phyloP scores from a whole-genome alignment of 2,888 invertebrate genomes.

The Horisme vitalbata region DNA sequence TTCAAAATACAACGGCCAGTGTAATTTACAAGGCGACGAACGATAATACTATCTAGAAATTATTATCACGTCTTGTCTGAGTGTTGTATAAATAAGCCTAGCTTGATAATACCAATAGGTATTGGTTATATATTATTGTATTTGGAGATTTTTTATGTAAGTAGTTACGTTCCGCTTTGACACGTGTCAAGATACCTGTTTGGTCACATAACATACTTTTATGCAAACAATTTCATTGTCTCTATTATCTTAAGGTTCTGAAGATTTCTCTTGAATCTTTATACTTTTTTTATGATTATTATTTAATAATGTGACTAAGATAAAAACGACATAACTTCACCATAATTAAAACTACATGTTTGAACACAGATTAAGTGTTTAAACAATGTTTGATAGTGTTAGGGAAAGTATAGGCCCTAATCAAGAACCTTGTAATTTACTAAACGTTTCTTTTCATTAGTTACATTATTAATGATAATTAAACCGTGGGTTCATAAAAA shows the following conservation, averaged over 20 bases:
- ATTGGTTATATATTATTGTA: not conserved
- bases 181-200: slow-evolving; percentile 8
- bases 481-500: too few species aligned
- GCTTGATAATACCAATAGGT: slow-evolving; percentile 19
- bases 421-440: slow-evolving; percentile 4
- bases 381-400: not conserved
- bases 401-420: not conserved
- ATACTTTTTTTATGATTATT: too few species aligned
- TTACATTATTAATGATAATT: too few species aligned
- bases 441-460: too few species aligned
- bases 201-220: too few species aligned
- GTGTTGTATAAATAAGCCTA: slow-evolving; percentile 30
- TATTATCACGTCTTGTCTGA: slow-evolving; percentile 29
- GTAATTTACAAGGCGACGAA: slow-evolving; percentile 23
- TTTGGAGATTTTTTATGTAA: not conserved
- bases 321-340: too few species aligned
- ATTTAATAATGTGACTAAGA: too few species aligned
- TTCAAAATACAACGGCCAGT: slow-evolving; percentile 9
- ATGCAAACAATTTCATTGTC: too few species aligned
- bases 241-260: too few species aligned
- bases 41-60: slow-evolving; percentile 33
- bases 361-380: too few species aligned
- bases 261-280: too few species aligned
- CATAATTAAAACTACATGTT: not conserved
- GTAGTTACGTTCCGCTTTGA: not conserved